These are phyloP conservation scores for Heliconius melpomene DNA, from an alignment of 1,140 invertebrate species.

Conservation along the genomic window DNA sequence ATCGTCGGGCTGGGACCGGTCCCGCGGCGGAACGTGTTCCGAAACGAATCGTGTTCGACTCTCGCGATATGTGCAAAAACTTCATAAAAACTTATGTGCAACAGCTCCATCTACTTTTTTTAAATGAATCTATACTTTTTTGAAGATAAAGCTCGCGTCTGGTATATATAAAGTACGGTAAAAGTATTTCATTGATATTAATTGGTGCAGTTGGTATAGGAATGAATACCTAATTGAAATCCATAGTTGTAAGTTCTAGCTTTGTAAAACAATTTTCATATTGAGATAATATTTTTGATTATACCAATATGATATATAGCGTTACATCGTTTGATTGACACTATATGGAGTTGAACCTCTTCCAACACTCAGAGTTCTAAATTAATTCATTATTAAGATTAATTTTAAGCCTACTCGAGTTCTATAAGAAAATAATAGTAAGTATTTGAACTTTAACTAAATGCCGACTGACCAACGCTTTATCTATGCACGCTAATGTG, in stretches of 20 bases:
- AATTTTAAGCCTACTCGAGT: background rate
- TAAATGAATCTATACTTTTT: background rate
- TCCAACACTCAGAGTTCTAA: too few relatives aligned
- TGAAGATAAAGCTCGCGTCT: background rate
- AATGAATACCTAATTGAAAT: too few relatives aligned
- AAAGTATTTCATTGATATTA: too few relatives aligned
- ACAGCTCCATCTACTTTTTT: background rate
- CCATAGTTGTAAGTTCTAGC: too few relatives aligned
- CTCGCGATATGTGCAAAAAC: conserved; percentile 29
- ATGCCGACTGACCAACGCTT: background rate
- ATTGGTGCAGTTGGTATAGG: background rate
- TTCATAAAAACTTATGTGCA: conserved; percentile 7
- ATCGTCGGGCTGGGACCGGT: conserved; percentile 67
- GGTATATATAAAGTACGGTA: too few relatives aligned
- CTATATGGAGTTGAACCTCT: too few relatives aligned
- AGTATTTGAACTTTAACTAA: background rate
- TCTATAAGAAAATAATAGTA: background rate
- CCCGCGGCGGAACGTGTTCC: conserved; percentile 34
- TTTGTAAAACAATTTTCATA: too few relatives aligned
- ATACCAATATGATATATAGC: too few relatives aligned
- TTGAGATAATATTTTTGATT: too few relatives aligned
- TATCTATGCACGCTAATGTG: background rate
- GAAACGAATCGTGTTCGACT: conserved; percentile 25
- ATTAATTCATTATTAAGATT: too few relatives aligned
- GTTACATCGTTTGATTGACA: too few relatives aligned